phyloP scores from a whole-genome alignment of 2,797 vertebrate genomes.

The Sciurus carolinensis region DNA sequence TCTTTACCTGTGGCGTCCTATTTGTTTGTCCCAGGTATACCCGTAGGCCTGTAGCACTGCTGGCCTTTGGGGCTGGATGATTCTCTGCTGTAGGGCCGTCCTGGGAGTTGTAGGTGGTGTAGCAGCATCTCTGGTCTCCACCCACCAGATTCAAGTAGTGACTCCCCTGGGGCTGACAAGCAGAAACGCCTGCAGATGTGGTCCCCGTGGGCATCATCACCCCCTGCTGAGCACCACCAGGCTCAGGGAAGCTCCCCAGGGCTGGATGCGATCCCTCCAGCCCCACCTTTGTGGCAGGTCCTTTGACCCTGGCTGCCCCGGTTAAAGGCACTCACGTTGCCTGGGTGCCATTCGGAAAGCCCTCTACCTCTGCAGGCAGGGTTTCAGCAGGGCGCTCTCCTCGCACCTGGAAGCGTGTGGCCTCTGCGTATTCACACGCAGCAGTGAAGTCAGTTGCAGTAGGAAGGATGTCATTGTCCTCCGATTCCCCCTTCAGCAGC shows the following conservation, averaged over 20 bases:
- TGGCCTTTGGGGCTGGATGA: rapidly evolving
- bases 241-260: not conserved
- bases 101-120: rapidly evolving
- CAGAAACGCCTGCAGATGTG: not conserved
- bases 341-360: not conserved
- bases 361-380: not conserved
- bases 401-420: rapidly evolving
- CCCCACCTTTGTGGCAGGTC: rapidly evolving
- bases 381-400: not conserved
- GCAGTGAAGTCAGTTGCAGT: rapidly evolving
- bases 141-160: rapidly evolving
- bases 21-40: rapidly evolving
- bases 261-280: rapidly evolving
- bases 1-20: rapidly evolving
- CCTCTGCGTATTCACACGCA: rapidly evolving
- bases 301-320: not conserved
- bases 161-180: not conserved
- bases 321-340: too few species aligned
- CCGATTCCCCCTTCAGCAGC: slow-evolving; percentile 89
- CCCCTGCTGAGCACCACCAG: rapidly evolving
- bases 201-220: not conserved
- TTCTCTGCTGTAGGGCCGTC: rapidly evolving
- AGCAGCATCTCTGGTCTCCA: not conserved
- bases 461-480: slow-evolving; percentile 24
- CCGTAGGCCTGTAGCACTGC: rapidly evolving